These are phyloP conservation scores for Plebejus argus DNA, from an alignment of 2,888 invertebrate genomes.

Conservation along the genomic window DNA sequence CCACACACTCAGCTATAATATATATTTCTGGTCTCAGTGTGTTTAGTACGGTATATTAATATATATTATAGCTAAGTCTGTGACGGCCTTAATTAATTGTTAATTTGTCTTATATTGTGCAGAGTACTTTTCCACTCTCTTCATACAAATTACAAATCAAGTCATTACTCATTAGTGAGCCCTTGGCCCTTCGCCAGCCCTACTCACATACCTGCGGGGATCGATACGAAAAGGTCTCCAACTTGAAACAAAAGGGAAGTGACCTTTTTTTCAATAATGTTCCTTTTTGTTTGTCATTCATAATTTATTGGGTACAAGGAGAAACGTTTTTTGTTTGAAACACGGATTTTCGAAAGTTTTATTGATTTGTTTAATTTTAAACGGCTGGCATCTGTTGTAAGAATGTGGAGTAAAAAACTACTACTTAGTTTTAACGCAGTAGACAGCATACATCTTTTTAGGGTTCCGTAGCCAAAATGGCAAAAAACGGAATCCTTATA, in stretches of 20 bases:
- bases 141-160: background rate
- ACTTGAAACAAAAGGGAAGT: conserved; percentile 68
- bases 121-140: background rate
- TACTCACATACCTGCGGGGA: conserved; percentile 72
- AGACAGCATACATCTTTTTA: too few relatives aligned
- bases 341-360: background rate
- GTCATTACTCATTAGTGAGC: too few relatives aligned
- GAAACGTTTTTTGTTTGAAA: background rate
- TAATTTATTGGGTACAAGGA: conserved; percentile 9
- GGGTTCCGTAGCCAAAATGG: too few relatives aligned
- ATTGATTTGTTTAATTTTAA: conserved; percentile 24
- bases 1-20: too few relatives aligned
- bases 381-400: background rate
- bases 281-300: conserved; percentile 34
- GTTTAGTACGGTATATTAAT: too few relatives aligned
- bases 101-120: too few relatives aligned
- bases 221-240: conserved; percentile 69
- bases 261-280: conserved; percentile 62
- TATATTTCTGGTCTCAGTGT: too few relatives aligned
- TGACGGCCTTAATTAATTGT: too few relatives aligned
- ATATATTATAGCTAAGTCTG: too few relatives aligned
- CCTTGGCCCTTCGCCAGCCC: conserved; percentile 16
- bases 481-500: too few relatives aligned
- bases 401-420: background rate
- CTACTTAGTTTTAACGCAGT: background rate